These are phyloP conservation scores for Nysson spinosus DNA, from an alignment of 2,888 invertebrate genomes.

Conservation along the genomic window DNA sequence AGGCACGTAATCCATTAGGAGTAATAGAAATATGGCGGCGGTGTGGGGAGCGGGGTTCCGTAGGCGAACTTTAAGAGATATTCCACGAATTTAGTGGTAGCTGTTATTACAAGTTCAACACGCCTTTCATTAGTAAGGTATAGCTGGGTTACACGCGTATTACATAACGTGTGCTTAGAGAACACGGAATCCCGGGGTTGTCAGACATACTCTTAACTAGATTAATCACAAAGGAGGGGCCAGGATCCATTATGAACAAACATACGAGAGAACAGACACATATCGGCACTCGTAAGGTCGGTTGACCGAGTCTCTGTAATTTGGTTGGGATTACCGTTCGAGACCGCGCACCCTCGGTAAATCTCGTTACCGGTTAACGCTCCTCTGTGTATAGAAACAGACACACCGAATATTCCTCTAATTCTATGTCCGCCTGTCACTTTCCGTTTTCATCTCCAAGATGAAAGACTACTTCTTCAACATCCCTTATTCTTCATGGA, in stretches of 20 bases:
- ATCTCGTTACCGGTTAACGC: slow-evolving; percentile 12
- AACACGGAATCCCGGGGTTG: neutral
- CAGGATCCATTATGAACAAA: slow-evolving; percentile 16
- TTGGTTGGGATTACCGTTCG: slow-evolving; percentile 36
- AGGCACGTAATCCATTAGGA: slow-evolving; percentile 30
- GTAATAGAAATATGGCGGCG: slow-evolving; percentile 11
- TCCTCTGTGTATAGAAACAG: neutral
- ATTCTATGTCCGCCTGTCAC: too few species aligned
- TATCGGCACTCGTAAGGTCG: slow-evolving; percentile 20
- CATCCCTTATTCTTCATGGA: too few species aligned
- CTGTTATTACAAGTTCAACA: slow-evolving; percentile 43
- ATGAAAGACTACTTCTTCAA: too few species aligned
- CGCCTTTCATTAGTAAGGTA: slow-evolving; percentile 8
- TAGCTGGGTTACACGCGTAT: slow-evolving; percentile 25
- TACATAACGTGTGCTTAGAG: neutral
- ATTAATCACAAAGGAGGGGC: slow-evolving; percentile 24
- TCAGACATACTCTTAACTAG: slow-evolving; percentile 14
- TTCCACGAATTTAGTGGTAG: slow-evolving; percentile 19
- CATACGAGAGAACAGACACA: slow-evolving; percentile 15
- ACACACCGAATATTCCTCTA: neutral
- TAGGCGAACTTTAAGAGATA: slow-evolving; percentile 22
- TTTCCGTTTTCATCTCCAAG: too few species aligned
- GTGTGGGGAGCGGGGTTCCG: neutral
- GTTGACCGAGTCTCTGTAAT: slow-evolving; percentile 33
- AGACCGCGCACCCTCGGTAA: slow-evolving; percentile 20